Evolutionary conservation across 1,140 invertebrate species (phyloP).

Genomic region (Macrocentrus cingulum): DNA sequence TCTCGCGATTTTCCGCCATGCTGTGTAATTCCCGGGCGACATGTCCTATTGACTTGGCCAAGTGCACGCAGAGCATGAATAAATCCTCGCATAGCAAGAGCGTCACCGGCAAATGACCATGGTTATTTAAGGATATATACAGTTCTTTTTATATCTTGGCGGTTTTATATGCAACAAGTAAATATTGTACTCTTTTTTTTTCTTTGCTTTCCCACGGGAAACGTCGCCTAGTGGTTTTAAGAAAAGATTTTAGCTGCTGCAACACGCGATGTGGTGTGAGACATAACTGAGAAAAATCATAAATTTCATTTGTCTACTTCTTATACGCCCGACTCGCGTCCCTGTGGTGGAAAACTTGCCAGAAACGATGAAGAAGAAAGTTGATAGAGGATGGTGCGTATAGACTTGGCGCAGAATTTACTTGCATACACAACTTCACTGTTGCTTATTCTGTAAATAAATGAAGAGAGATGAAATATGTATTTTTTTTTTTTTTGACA

Average conservation of each 20-base stretch:
- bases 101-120: not conserved
- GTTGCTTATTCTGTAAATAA: not conserved
- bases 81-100: no score
- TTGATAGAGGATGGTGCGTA: slow-evolving; percentile 1
- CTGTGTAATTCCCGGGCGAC: not conserved
- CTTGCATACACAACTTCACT: not conserved
- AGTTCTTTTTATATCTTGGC: not conserved
- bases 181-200: not conserved
- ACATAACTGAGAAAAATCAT: slow-evolving; percentile 26
- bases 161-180: not conserved
- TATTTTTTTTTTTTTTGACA: no score
- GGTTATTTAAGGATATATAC: no score
- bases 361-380: slow-evolving; percentile 6
- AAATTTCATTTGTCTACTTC: slow-evolving; percentile 25
- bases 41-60: not conserved
- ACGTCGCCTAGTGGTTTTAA: no score
- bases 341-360: slow-evolving; percentile 1
- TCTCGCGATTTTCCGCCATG: not conserved
- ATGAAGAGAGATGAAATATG: no score
- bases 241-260: no score
- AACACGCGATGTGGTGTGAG: no score
- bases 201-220: not conserved
- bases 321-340: not conserved
- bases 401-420: no score
- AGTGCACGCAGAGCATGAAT: not conserved